Conservation (phyloP, 2,797 vertebrate species). For the Vultur gryphus region DNA sequence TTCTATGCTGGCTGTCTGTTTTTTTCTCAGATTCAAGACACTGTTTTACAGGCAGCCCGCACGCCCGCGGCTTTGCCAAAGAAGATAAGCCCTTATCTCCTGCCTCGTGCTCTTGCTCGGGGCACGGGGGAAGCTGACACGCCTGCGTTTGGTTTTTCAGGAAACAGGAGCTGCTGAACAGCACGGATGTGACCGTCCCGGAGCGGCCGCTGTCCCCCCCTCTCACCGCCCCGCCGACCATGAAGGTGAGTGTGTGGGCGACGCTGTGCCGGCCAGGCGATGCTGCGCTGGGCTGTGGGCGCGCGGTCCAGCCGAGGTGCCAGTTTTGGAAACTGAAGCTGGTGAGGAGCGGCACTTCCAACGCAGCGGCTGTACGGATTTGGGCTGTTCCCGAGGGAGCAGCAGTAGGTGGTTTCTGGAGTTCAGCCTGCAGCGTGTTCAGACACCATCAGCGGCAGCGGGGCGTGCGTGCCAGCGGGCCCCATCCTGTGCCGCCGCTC, state of each 20-base stretch:
- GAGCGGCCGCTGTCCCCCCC: slow-evolving; percentile 92
- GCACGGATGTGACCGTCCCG: slow-evolving; percentile 80
- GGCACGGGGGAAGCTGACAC: not conserved
- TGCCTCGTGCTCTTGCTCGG: fast-evolving
- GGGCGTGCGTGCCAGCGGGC: not conserved
- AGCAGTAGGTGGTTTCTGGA: slow-evolving; percentile 17
- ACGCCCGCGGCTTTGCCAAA: not conserved
- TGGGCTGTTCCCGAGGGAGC: not conserved
- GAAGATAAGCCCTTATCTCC: not conserved
- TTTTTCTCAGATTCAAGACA: not conserved
- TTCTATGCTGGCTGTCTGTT: fast-evolving
- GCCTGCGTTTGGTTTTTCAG: slow-evolving; percentile 70
- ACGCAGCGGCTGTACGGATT: not conserved
- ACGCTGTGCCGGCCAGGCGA: not conserved
- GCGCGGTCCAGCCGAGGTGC: not conserved
- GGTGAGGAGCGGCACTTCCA: not conserved
- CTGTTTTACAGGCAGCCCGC: not conserved
- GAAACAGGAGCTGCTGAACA: slow-evolving; percentile 94
- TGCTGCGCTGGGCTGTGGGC: not conserved
- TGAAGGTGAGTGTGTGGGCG: slow-evolving; percentile 82
- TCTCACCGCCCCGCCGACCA: slow-evolving; percentile 89
- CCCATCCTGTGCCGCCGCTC: not conserved
- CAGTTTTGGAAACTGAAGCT: not conserved
- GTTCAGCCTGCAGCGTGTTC: not conserved
- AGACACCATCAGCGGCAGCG: not conserved